These are phyloP conservation scores for Phoeniculus purpureus DNA, from an alignment of 2,797 vertebrate genomes.

Conservation along the genomic window DNA sequence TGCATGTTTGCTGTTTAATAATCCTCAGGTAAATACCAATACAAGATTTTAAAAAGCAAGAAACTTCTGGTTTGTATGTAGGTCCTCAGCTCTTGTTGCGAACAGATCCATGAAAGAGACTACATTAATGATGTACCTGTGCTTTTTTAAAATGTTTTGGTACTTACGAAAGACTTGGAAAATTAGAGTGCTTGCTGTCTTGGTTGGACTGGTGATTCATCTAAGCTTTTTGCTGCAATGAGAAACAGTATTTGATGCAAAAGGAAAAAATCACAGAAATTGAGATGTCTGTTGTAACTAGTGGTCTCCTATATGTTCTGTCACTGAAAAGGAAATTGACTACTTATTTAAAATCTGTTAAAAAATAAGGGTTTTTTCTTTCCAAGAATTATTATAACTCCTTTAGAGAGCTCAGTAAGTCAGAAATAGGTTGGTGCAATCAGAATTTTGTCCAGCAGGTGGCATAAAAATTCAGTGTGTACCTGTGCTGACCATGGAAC, in stretches of 20 bases:
- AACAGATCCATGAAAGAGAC: neutral
- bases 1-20: neutral
- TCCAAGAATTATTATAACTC: neutral
- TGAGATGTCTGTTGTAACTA: neutral
- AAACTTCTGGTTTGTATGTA: neutral
- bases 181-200: neutral
- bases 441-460: constrained; percentile 51
- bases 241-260: neutral
- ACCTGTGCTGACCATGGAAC: accelerated
- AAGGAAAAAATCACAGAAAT: neutral
- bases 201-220: neutral
- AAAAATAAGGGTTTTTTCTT: neutral
- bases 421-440: neutral
- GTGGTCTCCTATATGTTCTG: neutral
- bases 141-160: neutral
- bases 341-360: neutral
- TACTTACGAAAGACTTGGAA: neutral
- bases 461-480: constrained; percentile 8
- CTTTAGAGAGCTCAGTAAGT: too few relatives aligned
- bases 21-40: neutral
- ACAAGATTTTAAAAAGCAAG: neutral
- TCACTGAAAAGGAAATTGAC: neutral
- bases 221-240: neutral
- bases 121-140: neutral
- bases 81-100: neutral